A percentile compares a stretch with the other conserved stretches of the same genome.
phyloP scores from a whole-genome alignment of 35 echinoderm and acorn worm species.

The Apostichopus parvimensis region DNA sequence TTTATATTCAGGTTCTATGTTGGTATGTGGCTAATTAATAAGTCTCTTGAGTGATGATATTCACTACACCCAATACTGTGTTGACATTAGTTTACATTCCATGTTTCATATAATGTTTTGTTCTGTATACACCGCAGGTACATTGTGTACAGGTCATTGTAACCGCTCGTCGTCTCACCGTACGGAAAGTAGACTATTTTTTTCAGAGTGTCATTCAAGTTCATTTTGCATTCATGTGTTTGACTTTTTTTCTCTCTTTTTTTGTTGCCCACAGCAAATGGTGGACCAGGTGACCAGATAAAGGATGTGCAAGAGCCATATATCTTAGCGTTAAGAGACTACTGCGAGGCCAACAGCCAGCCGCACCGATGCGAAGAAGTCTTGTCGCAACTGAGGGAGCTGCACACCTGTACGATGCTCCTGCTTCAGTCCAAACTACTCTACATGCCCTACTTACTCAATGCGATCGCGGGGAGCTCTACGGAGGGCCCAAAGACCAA shows the following conservation, averaged over 20 bases:
- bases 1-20: too few relatives aligned
- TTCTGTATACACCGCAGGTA: not conserved
- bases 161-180: too few relatives aligned
- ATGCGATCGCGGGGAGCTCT: slow-evolving; percentile 81
- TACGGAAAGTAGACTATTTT: not conserved
- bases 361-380: slow-evolving; percentile 78
- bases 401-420: slow-evolving; percentile 69
- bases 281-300: slow-evolving; percentile 58
- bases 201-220: not conserved
- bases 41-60: too few relatives aligned
- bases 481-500: slow-evolving; percentile 8
- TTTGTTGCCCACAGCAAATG: slow-evolving; percentile 53
- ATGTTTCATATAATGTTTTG: not conserved
- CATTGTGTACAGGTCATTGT: too few relatives aligned
- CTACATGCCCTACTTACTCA: slow-evolving; percentile 96
- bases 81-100: not conserved
- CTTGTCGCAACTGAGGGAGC: slow-evolving; percentile 76
- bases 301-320: slow-evolving; percentile 78
- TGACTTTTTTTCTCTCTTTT: not conserved
- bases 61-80: not conserved
- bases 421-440: slow-evolving; percentile 89
- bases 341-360: slow-evolving; percentile 83
- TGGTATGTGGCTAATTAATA: too few relatives aligned
- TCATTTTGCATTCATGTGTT: not conserved
- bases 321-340: slow-evolving; percentile 85